These are phyloP conservation scores for Chrysemys picta DNA, from an alignment of 2,113 vertebrate genomes.

Conservation along the genomic window DNA sequence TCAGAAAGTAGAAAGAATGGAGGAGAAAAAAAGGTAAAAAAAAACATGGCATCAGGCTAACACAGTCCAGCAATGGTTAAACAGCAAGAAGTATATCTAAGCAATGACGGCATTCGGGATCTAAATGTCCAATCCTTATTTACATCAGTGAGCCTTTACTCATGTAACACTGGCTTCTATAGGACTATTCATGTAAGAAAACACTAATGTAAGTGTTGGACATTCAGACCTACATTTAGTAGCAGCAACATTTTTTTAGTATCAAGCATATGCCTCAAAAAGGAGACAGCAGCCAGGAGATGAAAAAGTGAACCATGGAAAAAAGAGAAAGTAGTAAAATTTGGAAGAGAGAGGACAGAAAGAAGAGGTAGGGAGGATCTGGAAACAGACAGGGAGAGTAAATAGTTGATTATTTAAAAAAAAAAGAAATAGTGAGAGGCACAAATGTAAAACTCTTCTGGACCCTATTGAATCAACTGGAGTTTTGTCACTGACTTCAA, in stretches of 20 bases:
- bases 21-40: neutral
- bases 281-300: neutral
- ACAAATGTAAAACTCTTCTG: neutral
- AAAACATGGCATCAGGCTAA: neutral
- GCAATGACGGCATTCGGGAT: neutral
- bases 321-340: neutral
- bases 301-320: neutral
- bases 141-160: neutral
- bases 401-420: neutral
- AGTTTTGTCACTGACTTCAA: neutral
- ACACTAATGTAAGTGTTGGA: neutral
- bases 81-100: neutral
- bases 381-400: rapidly evolving
- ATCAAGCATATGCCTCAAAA: neutral
- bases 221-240: neutral
- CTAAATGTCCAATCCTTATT: neutral
- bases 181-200: neutral
- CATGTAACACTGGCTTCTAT: neutral
- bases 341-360: neutral
- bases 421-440: neutral
- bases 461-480: neutral
- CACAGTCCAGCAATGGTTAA: neutral
- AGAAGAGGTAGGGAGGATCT: neutral
- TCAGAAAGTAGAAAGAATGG: neutral
- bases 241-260: neutral